Conservation (phyloP, 2,888 invertebrate species). For the Cataglyphis rosenhaueri region DNA sequence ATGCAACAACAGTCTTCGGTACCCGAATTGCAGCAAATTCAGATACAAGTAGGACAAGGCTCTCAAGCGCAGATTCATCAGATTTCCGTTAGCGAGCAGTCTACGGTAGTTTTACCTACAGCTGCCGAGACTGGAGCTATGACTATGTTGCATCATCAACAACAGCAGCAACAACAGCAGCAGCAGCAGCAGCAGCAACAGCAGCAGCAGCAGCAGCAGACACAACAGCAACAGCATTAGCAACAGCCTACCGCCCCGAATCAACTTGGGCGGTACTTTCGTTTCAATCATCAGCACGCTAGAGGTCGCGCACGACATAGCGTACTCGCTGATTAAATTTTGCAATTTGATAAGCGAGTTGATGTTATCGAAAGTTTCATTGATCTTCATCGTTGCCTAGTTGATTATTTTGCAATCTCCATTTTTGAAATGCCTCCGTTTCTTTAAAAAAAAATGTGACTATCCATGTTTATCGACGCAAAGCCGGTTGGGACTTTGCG, state of each 20-base stretch:
- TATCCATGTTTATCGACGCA: constrained; percentile 53
- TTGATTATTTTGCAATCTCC: constrained; percentile 65
- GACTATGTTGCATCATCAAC: constrained; percentile 85
- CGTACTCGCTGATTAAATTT: constrained; percentile 71
- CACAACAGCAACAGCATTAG: constrained; percentile 79
- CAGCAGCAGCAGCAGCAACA: constrained; percentile 69
- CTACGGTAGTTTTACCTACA: constrained; percentile 87
- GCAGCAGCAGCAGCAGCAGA: constrained; percentile 73
- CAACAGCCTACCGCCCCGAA: constrained; percentile 79
- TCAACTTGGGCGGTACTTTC: constrained; percentile 78
- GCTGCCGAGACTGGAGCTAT: constrained; percentile 86
- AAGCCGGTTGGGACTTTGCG: constrained; percentile 59
- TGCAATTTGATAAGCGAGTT: constrained; percentile 68
- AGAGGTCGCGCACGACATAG: constrained; percentile 74
- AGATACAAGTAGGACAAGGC: constrained; percentile 83
- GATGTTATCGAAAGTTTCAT: constrained; percentile 68
- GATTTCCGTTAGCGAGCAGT: constrained; percentile 83
- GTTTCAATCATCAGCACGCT: constrained; percentile 79
- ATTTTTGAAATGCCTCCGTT: constrained; percentile 57
- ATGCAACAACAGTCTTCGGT: constrained; percentile 75
- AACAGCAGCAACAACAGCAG: constrained; percentile 79
- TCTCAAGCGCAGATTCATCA: constrained; percentile 84
- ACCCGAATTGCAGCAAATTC: constrained; percentile 73
- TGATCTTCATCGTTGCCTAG: constrained; percentile 69
- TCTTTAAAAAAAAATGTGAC: constrained; percentile 57